Evolutionary conservation across 2,888 invertebrate genomes (phyloP), one percentile per base, ranked within the genome.

Genomic region (Drosophila ezoana): DNA sequence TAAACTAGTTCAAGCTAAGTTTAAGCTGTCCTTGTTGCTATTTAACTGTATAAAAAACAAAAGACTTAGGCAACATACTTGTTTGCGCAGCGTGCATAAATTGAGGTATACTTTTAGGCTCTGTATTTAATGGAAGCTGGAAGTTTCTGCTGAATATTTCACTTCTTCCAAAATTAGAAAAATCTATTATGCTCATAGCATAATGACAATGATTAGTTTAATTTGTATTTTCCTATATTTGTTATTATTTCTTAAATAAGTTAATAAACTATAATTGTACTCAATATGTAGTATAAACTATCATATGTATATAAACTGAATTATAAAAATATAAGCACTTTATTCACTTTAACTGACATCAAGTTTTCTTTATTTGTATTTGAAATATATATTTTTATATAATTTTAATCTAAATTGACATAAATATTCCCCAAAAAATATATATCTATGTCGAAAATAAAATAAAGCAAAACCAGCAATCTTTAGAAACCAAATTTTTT

Each of bases 51-150:
- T 4, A 8, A 10, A 33, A 76, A 65, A 58, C 80, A 58, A 85
- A 79, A 76, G 84, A 86, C 75, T 85, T 81, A 53, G 44, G 77
- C 72, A 78, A 83, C 78, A 47, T 73, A 79, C 87, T 71, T 52
- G 51, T 3, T n/a, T 9, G n/a, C 1, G 20, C 10, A 13, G 9
- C 18, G 0, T 4, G 0, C 0, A 16, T 9, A 41, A 49, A 1
- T 28, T 40, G 4, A 10, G 23, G 71, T 14, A 71, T 77, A 76
- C 66, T 79, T 72, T 60, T 69, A 32, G 72, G 72, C 9, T n/a
- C 3, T 11, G 5, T 0, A 9, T 23, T 18, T 18, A 10, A 13
- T 32, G 8, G 18, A 4, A 14, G 14, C 2, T 45, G n/a, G 23
- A 11, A 23, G 14, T 1, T 49, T 20, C 13, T 23, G 3, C 10